Percentiles rank a stretch among this genome's conserved stretches.
Evolutionary conservation across 1,140 invertebrate genomes (phyloP).

Genomic region (fruit fly (Drosophila melanogaster)): DNA sequence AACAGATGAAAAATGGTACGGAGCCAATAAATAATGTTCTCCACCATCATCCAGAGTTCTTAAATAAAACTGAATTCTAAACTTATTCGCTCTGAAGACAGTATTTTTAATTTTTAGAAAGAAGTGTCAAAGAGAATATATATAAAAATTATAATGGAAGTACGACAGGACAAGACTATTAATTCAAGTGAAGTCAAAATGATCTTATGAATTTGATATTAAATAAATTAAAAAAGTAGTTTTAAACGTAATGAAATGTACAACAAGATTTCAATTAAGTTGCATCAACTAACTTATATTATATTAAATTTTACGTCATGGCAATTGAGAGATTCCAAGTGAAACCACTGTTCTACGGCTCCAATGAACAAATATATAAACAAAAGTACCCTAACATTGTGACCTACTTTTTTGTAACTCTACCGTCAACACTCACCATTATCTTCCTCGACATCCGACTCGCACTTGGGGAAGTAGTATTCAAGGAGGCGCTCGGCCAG

Average conservation of each 20-base stretch:
- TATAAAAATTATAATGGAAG: not conserved
- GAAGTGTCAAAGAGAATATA: too few species aligned
- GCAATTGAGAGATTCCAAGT: too few species aligned
- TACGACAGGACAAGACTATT: too few species aligned
- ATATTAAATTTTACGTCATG: too few species aligned
- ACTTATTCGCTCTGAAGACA: not conserved
- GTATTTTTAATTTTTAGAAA: not conserved
- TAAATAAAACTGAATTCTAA: not conserved
- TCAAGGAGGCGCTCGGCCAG: slow-evolving; percentile 88
- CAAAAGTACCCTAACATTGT: not conserved
- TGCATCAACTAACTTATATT: not conserved
- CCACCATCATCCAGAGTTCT: not conserved
- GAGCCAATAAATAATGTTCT: slow-evolving; percentile 27
- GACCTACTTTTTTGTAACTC: not conserved
- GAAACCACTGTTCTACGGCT: too few species aligned
- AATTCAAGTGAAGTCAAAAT: not conserved
- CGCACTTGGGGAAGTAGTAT: slow-evolving; percentile 88
- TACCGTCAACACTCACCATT: slow-evolving; percentile 80
- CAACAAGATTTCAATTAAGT: not conserved
- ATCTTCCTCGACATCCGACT: slow-evolving; percentile 85
- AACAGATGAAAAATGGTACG: slow-evolving; percentile 21
- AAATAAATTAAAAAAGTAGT: not conserved
- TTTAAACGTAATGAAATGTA: too few species aligned
- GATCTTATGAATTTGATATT: not conserved
- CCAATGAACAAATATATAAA: too few species aligned